These are phyloP conservation scores for Pogonomyrmex californicus DNA, from an alignment of 1,140 invertebrate species.

Conservation along the genomic window DNA sequence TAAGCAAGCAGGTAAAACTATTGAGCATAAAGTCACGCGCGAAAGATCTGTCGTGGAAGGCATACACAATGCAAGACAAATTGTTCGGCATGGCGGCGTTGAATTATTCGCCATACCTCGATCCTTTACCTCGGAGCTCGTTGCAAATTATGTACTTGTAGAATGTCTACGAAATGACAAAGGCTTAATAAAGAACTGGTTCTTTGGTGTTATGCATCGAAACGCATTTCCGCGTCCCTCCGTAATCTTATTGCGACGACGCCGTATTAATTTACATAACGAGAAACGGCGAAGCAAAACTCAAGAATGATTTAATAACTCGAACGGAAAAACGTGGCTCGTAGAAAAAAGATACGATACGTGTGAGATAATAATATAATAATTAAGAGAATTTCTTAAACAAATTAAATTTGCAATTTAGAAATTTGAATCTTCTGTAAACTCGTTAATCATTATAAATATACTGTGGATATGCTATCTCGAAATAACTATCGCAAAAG, in stretches of 20 bases:
- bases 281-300: background rate
- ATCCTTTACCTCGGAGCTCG: constrained; percentile 36
- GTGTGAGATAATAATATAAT: background rate
- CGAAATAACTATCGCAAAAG: background rate
- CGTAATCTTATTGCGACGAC: background rate
- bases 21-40: constrained; percentile 59
- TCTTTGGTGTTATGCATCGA: constrained; percentile 24
- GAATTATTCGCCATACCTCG: constrained; percentile 64
- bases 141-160: constrained; percentile 62
- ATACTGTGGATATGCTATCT: background rate
- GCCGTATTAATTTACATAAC: constrained; percentile 16
- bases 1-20: constrained; percentile 46
- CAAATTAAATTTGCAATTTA: background rate
- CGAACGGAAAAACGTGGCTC: background rate
- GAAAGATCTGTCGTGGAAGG: constrained; percentile 4
- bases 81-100: constrained; percentile 47
- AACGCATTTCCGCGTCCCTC: background rate
- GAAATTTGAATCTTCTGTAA: background rate
- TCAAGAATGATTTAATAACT: background rate
- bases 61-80: constrained; percentile 67
- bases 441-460: background rate
- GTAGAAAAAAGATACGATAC: background rate
- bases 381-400: background rate
- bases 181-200: constrained; percentile 66
- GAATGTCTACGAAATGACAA: constrained; percentile 57